Evolutionary conservation across 2,113 vertebrate species (phyloP).

Genomic region (Hirundichthys speculiger): DNA sequence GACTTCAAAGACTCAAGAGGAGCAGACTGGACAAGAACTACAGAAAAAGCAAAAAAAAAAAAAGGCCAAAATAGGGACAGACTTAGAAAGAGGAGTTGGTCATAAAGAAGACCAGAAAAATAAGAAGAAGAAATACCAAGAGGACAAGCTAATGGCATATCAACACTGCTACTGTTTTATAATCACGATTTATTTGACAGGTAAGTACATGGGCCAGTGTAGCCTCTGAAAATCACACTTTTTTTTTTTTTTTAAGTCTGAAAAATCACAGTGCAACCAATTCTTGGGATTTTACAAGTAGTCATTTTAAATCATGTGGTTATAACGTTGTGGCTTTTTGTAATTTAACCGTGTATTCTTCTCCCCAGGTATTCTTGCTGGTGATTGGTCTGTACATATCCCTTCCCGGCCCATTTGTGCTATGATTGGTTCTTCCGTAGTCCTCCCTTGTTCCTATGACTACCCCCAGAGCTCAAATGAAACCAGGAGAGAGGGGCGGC

Average conservation of each 20-base stretch:
- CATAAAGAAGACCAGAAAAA: background rate
- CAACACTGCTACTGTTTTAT: conserved; percentile 41
- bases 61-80: background rate
- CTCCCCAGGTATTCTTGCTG: conserved; percentile 55
- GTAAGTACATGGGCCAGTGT: conserved; percentile 22
- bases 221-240: too few species aligned
- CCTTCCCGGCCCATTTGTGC: conserved; percentile 59
- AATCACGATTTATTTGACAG: conserved; percentile 49
- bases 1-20: background rate
- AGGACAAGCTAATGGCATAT: background rate
- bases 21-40: too few species aligned
- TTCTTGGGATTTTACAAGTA: too few species aligned
- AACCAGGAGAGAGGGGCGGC: conserved; percentile 10
- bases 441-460: conserved; percentile 76
- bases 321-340: accelerated
- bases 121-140: conserved; percentile 4
- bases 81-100: too few species aligned
- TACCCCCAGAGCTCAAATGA: conserved; percentile 59
- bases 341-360: background rate
- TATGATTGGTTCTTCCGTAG: conserved; percentile 64
- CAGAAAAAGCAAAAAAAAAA: background rate
- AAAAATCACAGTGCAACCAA: background rate
- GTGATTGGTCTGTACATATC: conserved; percentile 67
- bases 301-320: background rate
- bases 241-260: too few species aligned